A percentile compares a stretch with the other conserved stretches of the same genome.
These are phyloP conservation scores for Charanyca ferruginea DNA, from an alignment of 2,888 invertebrate species.

Conservation along the genomic window DNA sequence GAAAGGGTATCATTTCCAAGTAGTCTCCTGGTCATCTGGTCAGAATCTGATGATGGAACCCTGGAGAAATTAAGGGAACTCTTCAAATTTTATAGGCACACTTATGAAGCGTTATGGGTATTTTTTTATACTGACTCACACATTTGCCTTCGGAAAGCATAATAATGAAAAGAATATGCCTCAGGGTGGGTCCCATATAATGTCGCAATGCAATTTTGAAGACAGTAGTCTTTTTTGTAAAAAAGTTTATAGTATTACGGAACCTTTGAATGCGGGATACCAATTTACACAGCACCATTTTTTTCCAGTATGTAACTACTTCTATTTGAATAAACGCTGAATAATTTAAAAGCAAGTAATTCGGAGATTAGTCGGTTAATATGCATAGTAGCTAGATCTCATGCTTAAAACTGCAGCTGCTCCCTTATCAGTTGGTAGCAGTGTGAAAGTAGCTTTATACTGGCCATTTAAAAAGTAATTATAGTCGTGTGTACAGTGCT, in stretches of 20 bases:
- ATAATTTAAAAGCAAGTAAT: conserved; percentile 18
- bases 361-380: conserved; percentile 9
- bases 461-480: conserved; percentile 47
- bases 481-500: conserved; percentile 28
- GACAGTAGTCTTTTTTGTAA: too few relatives aligned
- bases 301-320: background rate
- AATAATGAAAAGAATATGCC: too few relatives aligned
- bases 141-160: too few relatives aligned
- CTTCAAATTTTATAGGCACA: too few relatives aligned
- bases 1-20: too few relatives aligned
- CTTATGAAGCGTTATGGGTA: too few relatives aligned
- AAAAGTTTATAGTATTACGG: background rate
- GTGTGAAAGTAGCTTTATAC: conserved; percentile 33
- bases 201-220: too few relatives aligned
- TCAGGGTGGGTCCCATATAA: too few relatives aligned
- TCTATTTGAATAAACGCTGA: conserved; percentile 23
- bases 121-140: too few relatives aligned
- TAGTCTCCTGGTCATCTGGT: too few relatives aligned
- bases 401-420: conserved; percentile 33
- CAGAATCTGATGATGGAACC: too few relatives aligned
- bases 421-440: conserved; percentile 42
- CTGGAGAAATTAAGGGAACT: too few relatives aligned
- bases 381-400: conserved; percentile 32
- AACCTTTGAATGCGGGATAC: background rate
- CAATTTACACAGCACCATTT: background rate